A percentile compares a stretch with the other conserved stretches of the same genome.
phyloP scores from a whole-genome alignment of 2,113 vertebrate genomes.

The Oplegnathus fasciatus region DNA sequence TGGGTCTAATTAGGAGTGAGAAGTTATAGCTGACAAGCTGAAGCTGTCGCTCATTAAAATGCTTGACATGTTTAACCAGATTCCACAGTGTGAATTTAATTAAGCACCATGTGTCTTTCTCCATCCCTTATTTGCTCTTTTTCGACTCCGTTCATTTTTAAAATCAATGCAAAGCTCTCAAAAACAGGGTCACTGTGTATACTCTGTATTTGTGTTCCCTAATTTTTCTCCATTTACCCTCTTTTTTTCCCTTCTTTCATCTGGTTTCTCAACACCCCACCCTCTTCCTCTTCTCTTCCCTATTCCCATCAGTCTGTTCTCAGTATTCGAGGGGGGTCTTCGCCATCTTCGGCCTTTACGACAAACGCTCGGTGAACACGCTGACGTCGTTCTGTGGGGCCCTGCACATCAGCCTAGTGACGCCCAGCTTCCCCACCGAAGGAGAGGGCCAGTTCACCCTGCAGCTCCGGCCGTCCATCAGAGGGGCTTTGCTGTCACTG shows the following conservation, averaged over 20 bases:
- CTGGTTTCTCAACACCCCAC: not conserved
- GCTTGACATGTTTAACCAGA: slow-evolving; percentile 54
- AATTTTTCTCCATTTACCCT: not conserved
- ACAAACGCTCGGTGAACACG: slow-evolving; percentile 98
- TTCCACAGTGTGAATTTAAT: slow-evolving; percentile 49
- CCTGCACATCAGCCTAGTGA: slow-evolving; percentile 98
- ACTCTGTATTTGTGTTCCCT: not conserved
- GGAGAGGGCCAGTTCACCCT: slow-evolving; percentile 97
- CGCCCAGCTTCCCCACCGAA: slow-evolving; percentile 96
- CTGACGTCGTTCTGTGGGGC: slow-evolving; percentile 99
- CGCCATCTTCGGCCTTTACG: slow-evolving; percentile 98
- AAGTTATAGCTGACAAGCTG: slow-evolving; percentile 21
- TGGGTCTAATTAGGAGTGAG: slow-evolving; percentile 56
- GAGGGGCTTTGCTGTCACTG: slow-evolving; percentile 93
- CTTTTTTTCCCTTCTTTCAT: slow-evolving; percentile 13
- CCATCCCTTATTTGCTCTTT: slow-evolving; percentile 7
- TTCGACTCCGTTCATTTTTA: not conserved
- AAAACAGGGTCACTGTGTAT: not conserved
- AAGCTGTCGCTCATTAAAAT: slow-evolving; percentile 64
- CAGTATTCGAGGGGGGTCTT: slow-evolving; percentile 99
- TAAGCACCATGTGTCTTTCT: slow-evolving; percentile 20
- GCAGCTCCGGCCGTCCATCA: slow-evolving; percentile 94
- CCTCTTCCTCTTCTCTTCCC: not conserved
- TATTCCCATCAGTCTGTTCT: slow-evolving; percentile 91
- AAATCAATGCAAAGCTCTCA: slow-evolving; percentile 12